Percentiles rank a stretch among this genome's conserved stretches.
Conservation (phyloP, 2,113 vertebrate species). For the Tauraco erythrolophus region DNA sequence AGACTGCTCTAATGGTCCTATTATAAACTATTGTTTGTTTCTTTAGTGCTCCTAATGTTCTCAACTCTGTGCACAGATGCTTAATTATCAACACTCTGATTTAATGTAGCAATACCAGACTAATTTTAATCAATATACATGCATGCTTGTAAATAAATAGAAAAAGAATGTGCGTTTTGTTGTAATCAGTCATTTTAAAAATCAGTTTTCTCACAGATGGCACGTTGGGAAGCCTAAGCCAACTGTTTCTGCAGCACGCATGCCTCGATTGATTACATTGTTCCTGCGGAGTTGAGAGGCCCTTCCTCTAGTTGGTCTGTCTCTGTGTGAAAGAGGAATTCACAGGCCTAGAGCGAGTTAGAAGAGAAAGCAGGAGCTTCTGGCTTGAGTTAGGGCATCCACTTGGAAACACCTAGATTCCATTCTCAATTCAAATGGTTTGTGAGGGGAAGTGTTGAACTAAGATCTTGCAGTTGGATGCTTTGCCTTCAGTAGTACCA, state of each 20-base stretch:
- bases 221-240: not conserved
- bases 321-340: not conserved
- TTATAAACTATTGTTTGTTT: conserved; percentile 50
- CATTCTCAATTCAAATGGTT: not conserved
- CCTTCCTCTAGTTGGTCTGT: not conserved
- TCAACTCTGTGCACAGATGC: conserved; percentile 7
- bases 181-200: not conserved
- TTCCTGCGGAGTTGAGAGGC: not conserved
- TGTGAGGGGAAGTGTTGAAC: not conserved
- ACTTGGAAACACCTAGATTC: not conserved
- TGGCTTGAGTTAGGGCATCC: not conserved
- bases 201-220: not conserved
- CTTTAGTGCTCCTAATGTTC: conserved; percentile 4
- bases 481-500: not conserved
- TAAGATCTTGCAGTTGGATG: not conserved
- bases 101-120: not conserved
- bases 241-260: not conserved
- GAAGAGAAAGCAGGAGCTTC: not conserved
- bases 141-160: not conserved
- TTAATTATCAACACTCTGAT: conserved; percentile 16
- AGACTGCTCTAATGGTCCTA: conserved; percentile 33
- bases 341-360: not conserved
- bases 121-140: conserved; percentile 24
- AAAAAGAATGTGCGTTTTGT: not conserved
- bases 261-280: not conserved